Evolutionary conservation across 2,113 vertebrate genomes (phyloP).

Genomic region (Sphyrna mokarran): DNA sequence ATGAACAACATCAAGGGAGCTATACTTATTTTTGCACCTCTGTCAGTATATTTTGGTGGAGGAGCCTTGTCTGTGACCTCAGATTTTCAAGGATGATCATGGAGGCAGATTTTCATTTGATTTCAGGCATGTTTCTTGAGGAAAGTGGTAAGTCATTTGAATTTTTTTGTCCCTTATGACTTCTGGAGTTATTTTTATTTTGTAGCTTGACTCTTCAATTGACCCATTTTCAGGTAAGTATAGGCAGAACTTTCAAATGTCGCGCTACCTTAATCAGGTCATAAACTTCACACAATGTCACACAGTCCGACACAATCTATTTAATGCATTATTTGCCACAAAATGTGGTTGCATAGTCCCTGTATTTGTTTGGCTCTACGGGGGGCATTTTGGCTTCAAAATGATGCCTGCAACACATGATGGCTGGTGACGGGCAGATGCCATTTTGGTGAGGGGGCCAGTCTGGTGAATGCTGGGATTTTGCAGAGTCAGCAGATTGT

Average conservation of each 20-base stretch:
- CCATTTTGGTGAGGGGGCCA: background rate
- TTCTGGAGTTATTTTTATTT: constrained; percentile 15
- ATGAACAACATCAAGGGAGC: background rate
- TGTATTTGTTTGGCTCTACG: background rate
- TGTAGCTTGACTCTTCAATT: background rate
- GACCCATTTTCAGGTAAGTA: background rate
- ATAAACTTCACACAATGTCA: background rate
- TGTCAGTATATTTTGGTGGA: background rate
- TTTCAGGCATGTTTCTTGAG: background rate
- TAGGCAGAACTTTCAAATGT: background rate
- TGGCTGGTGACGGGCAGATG: too few relatives aligned
- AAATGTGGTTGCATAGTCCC: background rate
- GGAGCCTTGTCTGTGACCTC: background rate
- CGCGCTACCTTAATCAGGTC: constrained; percentile 13
- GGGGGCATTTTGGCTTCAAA: background rate
- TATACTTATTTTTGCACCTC: background rate
- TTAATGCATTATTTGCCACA: background rate
- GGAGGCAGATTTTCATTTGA: background rate
- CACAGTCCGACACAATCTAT: background rate
- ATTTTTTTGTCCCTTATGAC: background rate
- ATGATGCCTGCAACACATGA: too few relatives aligned
- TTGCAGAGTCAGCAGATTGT: background rate
- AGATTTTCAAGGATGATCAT: background rate
- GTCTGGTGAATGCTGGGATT: background rate
- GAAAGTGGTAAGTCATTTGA: background rate